Conservation (phyloP, 2,888 invertebrate species). For the Caenorhabditis auriculariae region DNA sequence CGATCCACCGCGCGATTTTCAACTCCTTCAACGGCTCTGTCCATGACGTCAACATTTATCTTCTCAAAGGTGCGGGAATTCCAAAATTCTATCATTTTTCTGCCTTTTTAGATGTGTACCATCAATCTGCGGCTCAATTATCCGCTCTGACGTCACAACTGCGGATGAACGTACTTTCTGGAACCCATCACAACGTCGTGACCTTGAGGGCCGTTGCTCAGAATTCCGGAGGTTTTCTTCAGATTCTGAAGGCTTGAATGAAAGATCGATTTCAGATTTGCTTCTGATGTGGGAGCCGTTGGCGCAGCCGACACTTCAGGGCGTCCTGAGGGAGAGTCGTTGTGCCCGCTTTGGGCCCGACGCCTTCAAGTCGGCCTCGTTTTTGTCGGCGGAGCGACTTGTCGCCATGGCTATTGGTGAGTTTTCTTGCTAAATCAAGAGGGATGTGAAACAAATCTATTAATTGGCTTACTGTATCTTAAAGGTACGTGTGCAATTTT, state of each 20-base stretch:
- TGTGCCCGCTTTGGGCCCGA: constrained; percentile 27
- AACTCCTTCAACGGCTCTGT: constrained; percentile 26
- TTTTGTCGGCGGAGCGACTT: constrained; percentile 28
- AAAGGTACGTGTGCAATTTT: no score
- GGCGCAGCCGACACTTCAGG: constrained; percentile 25
- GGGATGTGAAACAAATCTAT: no score
- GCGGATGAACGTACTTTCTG: constrained; percentile 19
- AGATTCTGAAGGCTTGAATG: background rate
- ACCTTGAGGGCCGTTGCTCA: background rate
- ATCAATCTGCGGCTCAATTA: constrained; percentile 16
- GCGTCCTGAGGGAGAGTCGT: constrained; percentile 30
- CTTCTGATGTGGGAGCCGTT: constrained; percentile 33
- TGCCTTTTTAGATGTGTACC: constrained; percentile 11
- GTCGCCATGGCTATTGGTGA: constrained; percentile 24
- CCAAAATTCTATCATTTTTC: no score
- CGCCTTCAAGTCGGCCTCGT: constrained; percentile 30
- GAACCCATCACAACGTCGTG: constrained; percentile 22
- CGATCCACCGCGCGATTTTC: constrained; percentile 26
- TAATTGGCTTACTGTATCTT: no score
- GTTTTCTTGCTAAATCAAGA: background rate
- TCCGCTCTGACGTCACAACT: constrained; percentile 8
- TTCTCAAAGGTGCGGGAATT: constrained; percentile 23
- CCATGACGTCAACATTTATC: constrained; percentile 28
- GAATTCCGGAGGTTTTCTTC: background rate
- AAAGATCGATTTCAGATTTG: constrained; percentile 12